Base-by-base conservation (phyloP, 2,888 invertebrate genomes). In the Drosophila greeni region DNA sequence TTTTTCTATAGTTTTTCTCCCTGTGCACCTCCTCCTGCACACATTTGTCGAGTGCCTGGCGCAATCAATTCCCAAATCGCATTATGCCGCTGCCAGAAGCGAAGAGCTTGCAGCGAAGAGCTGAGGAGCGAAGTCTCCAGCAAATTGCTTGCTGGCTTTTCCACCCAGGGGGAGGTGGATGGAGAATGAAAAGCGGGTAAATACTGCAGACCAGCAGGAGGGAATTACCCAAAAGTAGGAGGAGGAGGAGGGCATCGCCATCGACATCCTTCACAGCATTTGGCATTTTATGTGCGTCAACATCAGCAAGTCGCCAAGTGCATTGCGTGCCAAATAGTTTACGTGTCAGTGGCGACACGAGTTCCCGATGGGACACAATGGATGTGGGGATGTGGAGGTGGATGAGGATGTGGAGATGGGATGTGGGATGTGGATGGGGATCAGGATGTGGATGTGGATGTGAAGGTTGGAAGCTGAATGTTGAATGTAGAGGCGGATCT, bases 241-340 rank as follows among this genome's bases (percentile, higher is more conserved):
- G 59, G n/a, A 29, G 59, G 31, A n/a, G 59, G 29, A n/a, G 59
- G 29, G 55, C 34, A 12, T 16, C 36, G 12, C 34, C 20, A 52
- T 39, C 65, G 54, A 56, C 76, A 66, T 67, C 54, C 51, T 61
- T 61, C 51, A 52, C 23, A 43, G 58, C 64, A 65, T 60, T 78
- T 75, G 80, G 49, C 85, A 84, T 79, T 79, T 84, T 79, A 79
- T 79, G 85, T 80, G 79, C 83, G 81, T 79, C 79, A 82, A 79
- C 74, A 70, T 76, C 74, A 71, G 68, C 72, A 74, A 82, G 82
- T 75, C 70, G 69, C 82, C 77, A 76, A 79, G 76, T 75, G 84
- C 84, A 85, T 72, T 83, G 80, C 79, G 85, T 81, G 80, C 75
- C 85, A 85, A 81, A 81, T 85, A 76, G 76, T 81, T 85, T 84